Percentiles rank a stretch among this genome's conserved stretches.
Evolutionary conservation across 2,113 vertebrate genomes (phyloP).

Genomic region (Prunella fulvescens): DNA sequence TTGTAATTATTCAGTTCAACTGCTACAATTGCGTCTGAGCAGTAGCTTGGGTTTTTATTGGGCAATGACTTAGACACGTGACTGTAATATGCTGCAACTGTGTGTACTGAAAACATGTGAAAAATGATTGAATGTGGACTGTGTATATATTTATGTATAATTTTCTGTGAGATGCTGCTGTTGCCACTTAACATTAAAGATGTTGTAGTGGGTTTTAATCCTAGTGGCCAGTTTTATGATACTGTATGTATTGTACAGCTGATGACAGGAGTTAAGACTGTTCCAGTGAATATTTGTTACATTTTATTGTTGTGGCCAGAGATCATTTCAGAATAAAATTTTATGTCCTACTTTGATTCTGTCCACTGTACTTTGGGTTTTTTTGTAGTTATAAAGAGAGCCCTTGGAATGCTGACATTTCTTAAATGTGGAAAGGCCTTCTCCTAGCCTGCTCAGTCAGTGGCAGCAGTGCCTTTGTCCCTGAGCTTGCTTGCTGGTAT

Average conservation of each 20-base stretch:
- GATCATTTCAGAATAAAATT: slow-evolving; percentile 89
- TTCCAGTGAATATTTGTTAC: slow-evolving; percentile 98
- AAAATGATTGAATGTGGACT: slow-evolving; percentile 86
- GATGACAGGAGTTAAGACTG: slow-evolving; percentile 87
- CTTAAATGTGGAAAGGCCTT: neutral
- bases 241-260: slow-evolving; percentile 97
- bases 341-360: slow-evolving; percentile 79
- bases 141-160: slow-evolving; percentile 89
- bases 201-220: slow-evolving; percentile 83
- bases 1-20: slow-evolving; percentile 74
- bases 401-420: neutral
- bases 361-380: slow-evolving; percentile 36
- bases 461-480: neutral
- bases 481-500: neutral
- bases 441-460: neutral
- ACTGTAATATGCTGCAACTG: slow-evolving; percentile 85
- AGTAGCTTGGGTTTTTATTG: slow-evolving; percentile 75
- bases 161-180: slow-evolving; percentile 86
- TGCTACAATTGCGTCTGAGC: slow-evolving; percentile 72
- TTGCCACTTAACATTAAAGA: slow-evolving; percentile 80
- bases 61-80: slow-evolving; percentile 81
- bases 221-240: slow-evolving; percentile 92
- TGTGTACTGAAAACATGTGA: slow-evolving; percentile 88
- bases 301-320: slow-evolving; percentile 98
- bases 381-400: neutral